These are phyloP conservation scores for Gallinago undulata DNA, from an alignment of 2,113 vertebrate genomes.

Conservation along the genomic window DNA sequence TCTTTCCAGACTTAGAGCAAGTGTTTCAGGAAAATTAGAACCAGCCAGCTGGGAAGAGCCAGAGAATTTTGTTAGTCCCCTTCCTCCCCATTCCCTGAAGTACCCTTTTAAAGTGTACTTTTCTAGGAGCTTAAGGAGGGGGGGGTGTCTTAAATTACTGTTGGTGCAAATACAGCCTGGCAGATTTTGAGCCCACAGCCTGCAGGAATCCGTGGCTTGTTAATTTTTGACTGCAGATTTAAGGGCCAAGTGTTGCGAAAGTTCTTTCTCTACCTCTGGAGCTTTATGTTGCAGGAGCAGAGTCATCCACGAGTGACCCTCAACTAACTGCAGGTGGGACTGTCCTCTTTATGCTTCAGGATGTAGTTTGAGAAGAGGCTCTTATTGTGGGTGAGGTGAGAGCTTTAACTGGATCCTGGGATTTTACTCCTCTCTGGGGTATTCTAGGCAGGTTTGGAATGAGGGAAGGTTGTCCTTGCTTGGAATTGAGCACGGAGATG, in stretches of 20 bases:
- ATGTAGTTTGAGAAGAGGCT: neutral
- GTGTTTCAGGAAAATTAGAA: neutral
- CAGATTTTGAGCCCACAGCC: neutral
- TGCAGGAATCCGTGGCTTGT: neutral
- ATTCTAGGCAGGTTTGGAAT: neutral
- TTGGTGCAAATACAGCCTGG: neutral
- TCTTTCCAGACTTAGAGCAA: neutral
- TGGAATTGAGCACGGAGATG: neutral
- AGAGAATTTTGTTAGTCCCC: neutral
- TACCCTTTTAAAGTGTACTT: neutral
- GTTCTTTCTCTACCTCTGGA: neutral
- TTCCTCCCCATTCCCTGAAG: neutral
- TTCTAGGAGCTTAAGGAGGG: neutral
- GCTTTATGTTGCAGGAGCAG: neutral
- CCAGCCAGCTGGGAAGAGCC: neutral
- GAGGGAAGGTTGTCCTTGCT: neutral
- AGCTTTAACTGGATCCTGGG: neutral
- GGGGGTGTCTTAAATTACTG: neutral
- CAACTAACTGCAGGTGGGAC: neutral
- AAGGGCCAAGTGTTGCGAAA: neutral
- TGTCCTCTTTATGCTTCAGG: neutral
- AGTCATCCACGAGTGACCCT: neutral
- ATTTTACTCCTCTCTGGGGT: neutral
- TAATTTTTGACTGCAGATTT: constrained; percentile 49
- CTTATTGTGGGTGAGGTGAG: neutral